Percentiles rank a stretch among this genome's conserved stretches.
Evolutionary conservation across 2,797 vertebrate genomes (phyloP).

Genomic region (Dipus sagitta): DNA sequence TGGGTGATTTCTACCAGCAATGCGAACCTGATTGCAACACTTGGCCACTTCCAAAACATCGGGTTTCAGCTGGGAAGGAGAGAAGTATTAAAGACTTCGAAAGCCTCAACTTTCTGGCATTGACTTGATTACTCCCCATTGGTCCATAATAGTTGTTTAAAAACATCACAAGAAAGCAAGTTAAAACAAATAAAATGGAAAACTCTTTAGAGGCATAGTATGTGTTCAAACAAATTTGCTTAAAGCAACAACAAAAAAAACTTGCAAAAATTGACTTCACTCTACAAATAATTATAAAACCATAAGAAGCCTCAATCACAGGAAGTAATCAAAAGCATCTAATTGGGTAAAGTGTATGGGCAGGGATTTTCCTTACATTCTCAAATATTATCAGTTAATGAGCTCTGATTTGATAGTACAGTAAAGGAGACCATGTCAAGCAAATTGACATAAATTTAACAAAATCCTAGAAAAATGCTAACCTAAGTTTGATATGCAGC

Average conservation of each 20-base stretch:
- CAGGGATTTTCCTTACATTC: background rate
- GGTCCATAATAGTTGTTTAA: slow-evolving; percentile 54
- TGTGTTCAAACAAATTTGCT: slow-evolving; percentile 29
- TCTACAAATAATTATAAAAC: slow-evolving; percentile 8
- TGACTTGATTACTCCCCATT: slow-evolving; percentile 59
- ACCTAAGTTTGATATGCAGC: background rate
- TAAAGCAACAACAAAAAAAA: background rate
- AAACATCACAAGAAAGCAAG: slow-evolving; percentile 45
- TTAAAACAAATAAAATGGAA: slow-evolving; percentile 9
- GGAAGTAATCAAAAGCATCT: background rate
- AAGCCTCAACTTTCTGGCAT: slow-evolving; percentile 31
- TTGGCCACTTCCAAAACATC: slow-evolving; percentile 40
- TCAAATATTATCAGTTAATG: background rate
- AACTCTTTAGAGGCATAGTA: background rate
- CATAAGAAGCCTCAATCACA: background rate
- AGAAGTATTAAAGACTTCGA: slow-evolving; percentile 35
- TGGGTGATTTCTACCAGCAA: too few relatives aligned
- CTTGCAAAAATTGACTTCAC: background rate
- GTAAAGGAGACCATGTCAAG: background rate
- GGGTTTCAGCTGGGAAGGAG: slow-evolving; percentile 33
- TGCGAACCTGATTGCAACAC: too few relatives aligned
- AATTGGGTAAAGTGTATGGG: background rate
- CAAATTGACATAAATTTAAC: slow-evolving; percentile 8
- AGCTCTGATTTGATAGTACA: slow-evolving; percentile 5
- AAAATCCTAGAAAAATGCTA: background rate